These are phyloP conservation scores for Platyrinchus mystaceus DNA, from an alignment of 2,797 vertebrate genomes.

Conservation along the genomic window DNA sequence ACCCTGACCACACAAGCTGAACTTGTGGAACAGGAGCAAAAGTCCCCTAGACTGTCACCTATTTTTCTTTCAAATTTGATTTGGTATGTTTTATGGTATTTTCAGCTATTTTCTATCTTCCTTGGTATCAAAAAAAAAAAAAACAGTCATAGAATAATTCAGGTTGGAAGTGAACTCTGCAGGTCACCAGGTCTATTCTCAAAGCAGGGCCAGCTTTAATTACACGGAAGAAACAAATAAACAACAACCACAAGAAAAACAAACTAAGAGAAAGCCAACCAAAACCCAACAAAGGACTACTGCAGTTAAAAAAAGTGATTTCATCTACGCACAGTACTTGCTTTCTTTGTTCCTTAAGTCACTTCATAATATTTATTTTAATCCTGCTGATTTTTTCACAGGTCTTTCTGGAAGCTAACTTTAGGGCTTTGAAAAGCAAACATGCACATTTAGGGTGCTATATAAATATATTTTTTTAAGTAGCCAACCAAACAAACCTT, in stretches of 20 bases:
- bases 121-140: background rate
- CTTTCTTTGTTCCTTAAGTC: background rate
- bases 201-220: background rate
- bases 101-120: background rate
- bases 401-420: background rate
- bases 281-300: background rate
- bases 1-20: background rate
- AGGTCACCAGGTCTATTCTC: background rate
- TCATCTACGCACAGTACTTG: background rate
- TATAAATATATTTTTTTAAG: background rate
- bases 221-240: background rate
- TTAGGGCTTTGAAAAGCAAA: background rate
- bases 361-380: background rate
- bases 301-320: background rate
- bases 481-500: background rate
- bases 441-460: background rate
- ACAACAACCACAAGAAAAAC: background rate
- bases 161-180: background rate
- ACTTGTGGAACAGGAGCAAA: background rate
- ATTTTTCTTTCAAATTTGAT: background rate
- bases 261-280: accelerated
- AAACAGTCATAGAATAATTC: background rate
- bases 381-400: background rate
- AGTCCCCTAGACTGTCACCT: background rate
- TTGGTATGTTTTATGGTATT: background rate